A percentile compares a stretch with the other conserved stretches of the same genome.
phyloP scores from a whole-genome alignment of 2,888 invertebrate genomes.

The Nasonia oneida region DNA sequence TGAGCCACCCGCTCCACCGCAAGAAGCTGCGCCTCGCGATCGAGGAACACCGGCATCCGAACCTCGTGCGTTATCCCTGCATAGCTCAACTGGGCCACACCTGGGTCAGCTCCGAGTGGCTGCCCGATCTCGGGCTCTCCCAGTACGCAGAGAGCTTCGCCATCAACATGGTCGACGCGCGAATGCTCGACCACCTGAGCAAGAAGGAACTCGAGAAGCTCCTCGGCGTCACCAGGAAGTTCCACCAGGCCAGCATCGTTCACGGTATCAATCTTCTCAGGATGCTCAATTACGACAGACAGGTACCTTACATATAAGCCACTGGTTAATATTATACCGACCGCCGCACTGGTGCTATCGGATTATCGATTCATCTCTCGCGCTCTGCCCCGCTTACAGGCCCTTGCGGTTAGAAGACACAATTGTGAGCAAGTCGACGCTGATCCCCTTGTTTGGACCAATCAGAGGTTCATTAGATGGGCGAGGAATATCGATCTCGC shows the following conservation, averaged over 20 bases:
- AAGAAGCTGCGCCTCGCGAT: conserved; percentile 96
- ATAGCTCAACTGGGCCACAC: conserved; percentile 93
- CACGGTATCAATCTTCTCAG: conserved; percentile 95
- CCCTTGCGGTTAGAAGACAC: conserved; percentile 91
- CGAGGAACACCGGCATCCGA: conserved; percentile 94
- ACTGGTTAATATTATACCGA: neutral
- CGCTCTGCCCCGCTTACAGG: conserved; percentile 80
- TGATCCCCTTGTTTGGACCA: conserved; percentile 97
- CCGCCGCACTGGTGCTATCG: no score
- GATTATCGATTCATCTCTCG: no score
- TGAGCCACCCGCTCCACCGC: conserved; percentile 94
- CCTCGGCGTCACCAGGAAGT: conserved; percentile 94
- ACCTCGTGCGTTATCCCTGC: conserved; percentile 91
- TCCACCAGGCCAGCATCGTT: conserved; percentile 96
- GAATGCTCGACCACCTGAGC: conserved; percentile 95
- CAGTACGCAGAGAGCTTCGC: conserved; percentile 94
- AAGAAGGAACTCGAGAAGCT: conserved; percentile 97
- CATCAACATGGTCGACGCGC: conserved; percentile 93
- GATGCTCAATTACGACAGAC: conserved; percentile 95
- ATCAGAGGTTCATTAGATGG: conserved; percentile 96
- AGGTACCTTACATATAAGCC: conserved; percentile 80
- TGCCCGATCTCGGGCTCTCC: conserved; percentile 93
- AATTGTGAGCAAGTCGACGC: conserved; percentile 93
- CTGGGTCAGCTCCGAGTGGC: conserved; percentile 96
- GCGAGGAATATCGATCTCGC: conserved; percentile 95